Conservation (phyloP, 1,140 invertebrate genomes). For the Scaptomyza pallida region DNA sequence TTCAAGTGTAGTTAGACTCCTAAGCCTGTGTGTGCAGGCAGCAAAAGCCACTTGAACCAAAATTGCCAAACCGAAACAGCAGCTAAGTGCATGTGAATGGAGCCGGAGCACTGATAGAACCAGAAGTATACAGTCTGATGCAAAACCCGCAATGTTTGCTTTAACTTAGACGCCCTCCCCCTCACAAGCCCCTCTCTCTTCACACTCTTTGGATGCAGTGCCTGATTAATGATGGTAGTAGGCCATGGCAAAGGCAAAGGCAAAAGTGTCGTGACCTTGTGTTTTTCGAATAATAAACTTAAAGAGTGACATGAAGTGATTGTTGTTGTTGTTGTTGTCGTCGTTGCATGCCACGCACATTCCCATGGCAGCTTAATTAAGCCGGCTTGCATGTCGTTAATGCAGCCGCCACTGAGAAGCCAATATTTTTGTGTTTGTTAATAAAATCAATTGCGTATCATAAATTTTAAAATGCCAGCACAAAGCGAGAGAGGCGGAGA, state of each 20-base stretch:
- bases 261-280: conserved; percentile 36
- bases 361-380: conserved; percentile 53
- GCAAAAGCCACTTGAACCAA: conserved; percentile 19
- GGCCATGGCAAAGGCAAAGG: too few species aligned
- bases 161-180: conserved; percentile 16
- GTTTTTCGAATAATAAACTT: background rate
- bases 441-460: conserved; percentile 77
- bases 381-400: conserved; percentile 44
- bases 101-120: background rate
- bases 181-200: background rate
- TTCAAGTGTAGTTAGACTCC: conserved; percentile 1
- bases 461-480: conserved; percentile 65
- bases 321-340: background rate
- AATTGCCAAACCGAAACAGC: conserved; percentile 39
- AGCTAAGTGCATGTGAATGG: conserved; percentile 13
- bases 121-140: background rate
- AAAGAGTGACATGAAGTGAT: background rate
- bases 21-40: background rate
- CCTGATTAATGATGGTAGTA: conserved; percentile 31
- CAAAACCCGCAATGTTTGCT: conserved; percentile 25
- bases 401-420: conserved; percentile 53
- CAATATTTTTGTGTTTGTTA: conserved; percentile 67
- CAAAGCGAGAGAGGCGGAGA: too few species aligned
- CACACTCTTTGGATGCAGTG: too few species aligned
- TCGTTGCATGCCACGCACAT: conserved; percentile 12